Evolutionary conservation across 2,113 vertebrate genomes (phyloP).

Genomic region (Cathartes aura): DNA sequence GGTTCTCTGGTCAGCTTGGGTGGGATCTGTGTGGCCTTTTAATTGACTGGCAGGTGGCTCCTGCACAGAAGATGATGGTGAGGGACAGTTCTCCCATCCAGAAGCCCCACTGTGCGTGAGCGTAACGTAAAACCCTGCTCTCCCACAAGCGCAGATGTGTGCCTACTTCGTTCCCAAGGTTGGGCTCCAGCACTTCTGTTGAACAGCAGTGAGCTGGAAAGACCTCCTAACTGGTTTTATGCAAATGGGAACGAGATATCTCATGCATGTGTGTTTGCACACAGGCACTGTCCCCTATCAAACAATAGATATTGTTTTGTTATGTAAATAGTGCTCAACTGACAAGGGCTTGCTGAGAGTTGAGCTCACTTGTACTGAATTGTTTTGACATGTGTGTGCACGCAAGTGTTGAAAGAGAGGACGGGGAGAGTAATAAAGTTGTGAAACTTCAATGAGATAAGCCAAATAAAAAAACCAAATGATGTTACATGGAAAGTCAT

Average conservation of each 20-base stretch:
- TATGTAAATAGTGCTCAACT: constrained; percentile 22
- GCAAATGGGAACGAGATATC: background rate
- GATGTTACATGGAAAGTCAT: background rate
- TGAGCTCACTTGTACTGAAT: background rate
- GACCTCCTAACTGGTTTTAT: constrained; percentile 7
- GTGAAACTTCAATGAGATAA: background rate
- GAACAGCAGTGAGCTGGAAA: constrained; percentile 43
- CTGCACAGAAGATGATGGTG: background rate
- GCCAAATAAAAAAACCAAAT: background rate
- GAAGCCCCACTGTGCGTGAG: background rate
- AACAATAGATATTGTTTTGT: constrained; percentile 25
- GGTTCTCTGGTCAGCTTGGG: background rate
- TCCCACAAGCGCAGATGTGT: background rate
- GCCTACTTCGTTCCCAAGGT: constrained; percentile 17
- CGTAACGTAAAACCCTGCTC: background rate
- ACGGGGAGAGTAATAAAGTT: background rate
- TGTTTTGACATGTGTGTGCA: background rate
- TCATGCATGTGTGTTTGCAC: background rate
- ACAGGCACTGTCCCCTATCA: background rate
- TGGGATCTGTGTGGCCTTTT: background rate
- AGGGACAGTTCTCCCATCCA: background rate
- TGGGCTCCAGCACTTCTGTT: background rate
- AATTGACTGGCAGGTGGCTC: background rate
- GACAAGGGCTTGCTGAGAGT: background rate
- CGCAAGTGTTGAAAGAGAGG: background rate